Evolutionary conservation across 1,140 invertebrate species (phyloP).

Genomic region (Bombus waltoni): DNA sequence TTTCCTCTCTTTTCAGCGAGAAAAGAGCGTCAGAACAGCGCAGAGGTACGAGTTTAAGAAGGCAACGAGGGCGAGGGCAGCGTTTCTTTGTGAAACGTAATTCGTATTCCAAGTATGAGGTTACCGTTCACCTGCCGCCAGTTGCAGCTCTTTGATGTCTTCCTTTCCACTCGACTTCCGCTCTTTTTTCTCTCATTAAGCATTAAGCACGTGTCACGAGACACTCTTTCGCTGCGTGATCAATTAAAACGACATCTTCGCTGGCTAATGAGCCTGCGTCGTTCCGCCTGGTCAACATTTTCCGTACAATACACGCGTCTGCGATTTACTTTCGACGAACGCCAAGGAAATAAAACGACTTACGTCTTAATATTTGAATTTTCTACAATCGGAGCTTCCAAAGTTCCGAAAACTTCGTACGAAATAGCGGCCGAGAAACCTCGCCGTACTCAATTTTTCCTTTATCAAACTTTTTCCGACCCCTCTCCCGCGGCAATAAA

Average conservation of each 20-base stretch:
- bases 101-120: conserved; percentile 48
- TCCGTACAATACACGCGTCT: not conserved
- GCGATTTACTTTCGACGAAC: not conserved
- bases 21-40: not conserved
- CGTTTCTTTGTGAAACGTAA: conserved; percentile 42
- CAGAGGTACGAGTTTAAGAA: not conserved
- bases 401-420: not conserved
- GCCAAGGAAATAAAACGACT: not conserved
- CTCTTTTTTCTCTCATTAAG: conserved; percentile 26
- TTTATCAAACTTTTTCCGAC: not conserved
- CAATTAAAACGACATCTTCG: conserved; percentile 41
- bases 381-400: not conserved
- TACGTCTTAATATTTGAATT: not conserved
- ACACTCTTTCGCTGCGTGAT: conserved; percentile 14
- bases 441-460: not conserved
- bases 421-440: not conserved
- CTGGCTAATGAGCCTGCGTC: conserved; percentile 11
- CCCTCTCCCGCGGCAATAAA: not conserved
- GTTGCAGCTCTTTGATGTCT: conserved; percentile 46
- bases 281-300: not conserved
- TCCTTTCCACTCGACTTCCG: not conserved
- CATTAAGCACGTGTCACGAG: not conserved
- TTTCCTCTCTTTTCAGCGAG: no score
- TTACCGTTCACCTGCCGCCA: conserved; percentile 27
- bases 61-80: not conserved